Percentiles rank a stretch among this genome's conserved stretches.
Conservation (phyloP, 1,140 invertebrate species). For the Parapsyche elsis region DNA sequence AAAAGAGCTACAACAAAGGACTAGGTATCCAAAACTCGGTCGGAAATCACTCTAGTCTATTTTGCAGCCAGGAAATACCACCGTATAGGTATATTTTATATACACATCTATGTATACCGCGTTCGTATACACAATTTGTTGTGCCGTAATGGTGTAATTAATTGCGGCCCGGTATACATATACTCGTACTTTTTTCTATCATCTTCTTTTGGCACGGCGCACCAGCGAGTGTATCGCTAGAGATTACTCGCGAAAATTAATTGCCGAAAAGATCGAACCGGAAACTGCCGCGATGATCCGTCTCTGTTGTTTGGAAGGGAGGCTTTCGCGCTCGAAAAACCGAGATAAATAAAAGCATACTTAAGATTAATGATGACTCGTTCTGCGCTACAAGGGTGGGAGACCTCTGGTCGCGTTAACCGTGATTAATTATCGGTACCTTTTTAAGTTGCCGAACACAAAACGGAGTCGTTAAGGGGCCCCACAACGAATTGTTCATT, state of each 20-base stretch:
- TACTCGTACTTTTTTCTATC: background rate
- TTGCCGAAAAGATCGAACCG: background rate
- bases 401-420: constrained; percentile 27
- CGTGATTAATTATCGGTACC: constrained; percentile 33
- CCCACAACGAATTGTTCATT: no score
- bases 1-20: constrained; percentile 3
- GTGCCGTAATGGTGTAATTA: background rate
- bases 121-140: background rate
- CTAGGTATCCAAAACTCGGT: background rate
- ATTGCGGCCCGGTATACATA: background rate
- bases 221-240: background rate
- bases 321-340: constrained; percentile 12
- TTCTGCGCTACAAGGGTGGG: background rate
- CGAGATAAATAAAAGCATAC: constrained; percentile 3
- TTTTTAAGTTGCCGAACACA: background rate
- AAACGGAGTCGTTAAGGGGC: no score
- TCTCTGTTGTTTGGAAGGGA: background rate
- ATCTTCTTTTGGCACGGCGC: background rate
- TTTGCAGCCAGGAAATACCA: background rate
- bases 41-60: constrained; percentile 15
- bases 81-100: background rate
- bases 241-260: background rate
- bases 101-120: background rate
- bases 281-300: constrained; percentile 3
- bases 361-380: constrained; percentile 39